Percentiles rank a stretch among this genome's conserved stretches.
phyloP scores from a whole-genome alignment of 2,113 vertebrate species.

The Cololabis saira region DNA sequence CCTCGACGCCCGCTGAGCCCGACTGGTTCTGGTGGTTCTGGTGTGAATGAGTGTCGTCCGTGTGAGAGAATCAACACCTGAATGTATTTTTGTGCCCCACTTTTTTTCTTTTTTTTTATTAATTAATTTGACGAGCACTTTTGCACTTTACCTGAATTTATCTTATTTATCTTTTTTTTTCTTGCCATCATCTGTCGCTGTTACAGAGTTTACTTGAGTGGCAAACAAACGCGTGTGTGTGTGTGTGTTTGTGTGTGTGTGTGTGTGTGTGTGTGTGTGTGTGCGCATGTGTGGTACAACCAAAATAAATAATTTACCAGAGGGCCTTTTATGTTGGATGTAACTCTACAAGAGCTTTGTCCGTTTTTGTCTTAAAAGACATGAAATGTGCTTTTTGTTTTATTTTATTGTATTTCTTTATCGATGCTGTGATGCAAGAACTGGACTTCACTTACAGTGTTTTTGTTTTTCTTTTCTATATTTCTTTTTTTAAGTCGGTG shows the following conservation, averaged over 20 bases:
- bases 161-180: constrained; percentile 34
- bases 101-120: constrained; percentile 39
- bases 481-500: constrained; percentile 18
- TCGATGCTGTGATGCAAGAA: constrained; percentile 24
- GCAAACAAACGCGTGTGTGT: constrained; percentile 45
- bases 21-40: constrained; percentile 7
- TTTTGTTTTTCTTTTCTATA: constrained; percentile 9
- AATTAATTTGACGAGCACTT: constrained; percentile 76
- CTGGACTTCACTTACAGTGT: constrained; percentile 4
- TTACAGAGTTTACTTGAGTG: constrained; percentile 46
- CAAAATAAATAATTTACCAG: constrained; percentile 62
- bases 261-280: no score
- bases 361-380: constrained; percentile 22
- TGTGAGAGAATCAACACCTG: constrained; percentile 22
- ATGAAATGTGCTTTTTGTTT: background rate
- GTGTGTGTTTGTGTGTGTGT: no score
- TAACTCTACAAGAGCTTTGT: constrained; percentile 36
- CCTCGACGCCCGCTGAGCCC: no score
- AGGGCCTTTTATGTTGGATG: constrained; percentile 67
- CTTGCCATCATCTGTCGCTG: constrained; percentile 48
- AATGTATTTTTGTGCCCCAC: constrained; percentile 59
- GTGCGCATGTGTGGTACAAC: constrained; percentile 69
- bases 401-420: constrained; percentile 1
- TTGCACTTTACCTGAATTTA: constrained; percentile 80
- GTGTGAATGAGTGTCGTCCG: constrained; percentile 10